phyloP scores from a whole-genome alignment of 2,797 vertebrate genomes.

The Oophaga sylvatica region DNA sequence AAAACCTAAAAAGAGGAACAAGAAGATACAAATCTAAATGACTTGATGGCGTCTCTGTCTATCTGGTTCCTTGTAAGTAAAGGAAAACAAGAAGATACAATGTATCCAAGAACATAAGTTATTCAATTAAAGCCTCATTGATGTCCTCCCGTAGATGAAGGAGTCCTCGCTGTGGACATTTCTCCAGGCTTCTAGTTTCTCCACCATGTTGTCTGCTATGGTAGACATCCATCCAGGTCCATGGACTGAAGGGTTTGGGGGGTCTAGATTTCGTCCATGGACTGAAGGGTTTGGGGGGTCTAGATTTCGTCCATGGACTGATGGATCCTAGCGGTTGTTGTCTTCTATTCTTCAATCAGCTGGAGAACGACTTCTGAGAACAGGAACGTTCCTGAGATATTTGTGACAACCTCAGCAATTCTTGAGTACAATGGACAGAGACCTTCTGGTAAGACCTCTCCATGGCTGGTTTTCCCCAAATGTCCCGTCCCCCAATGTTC shows the following conservation, averaged over 20 bases:
- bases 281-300: neutral
- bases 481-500: neutral
- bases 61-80: neutral
- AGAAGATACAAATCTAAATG: neutral
- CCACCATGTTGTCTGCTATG: neutral
- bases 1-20: neutral
- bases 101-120: too few relatives aligned
- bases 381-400: neutral
- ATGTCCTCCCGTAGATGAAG: too few relatives aligned
- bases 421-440: neutral
- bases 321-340: neutral
- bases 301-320: neutral
- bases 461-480: slow-evolving; percentile 27
- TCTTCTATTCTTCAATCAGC: neutral
- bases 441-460: neutral
- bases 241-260: neutral
- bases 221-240: neutral
- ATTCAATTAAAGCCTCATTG: too few relatives aligned
- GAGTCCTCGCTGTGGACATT: neutral
- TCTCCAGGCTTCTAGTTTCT: neutral
- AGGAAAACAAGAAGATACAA: too few relatives aligned
- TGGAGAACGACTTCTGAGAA: neutral
- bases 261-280: too few relatives aligned
- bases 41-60: neutral
- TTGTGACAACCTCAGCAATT: neutral